Evolutionary conservation across 2,888 invertebrate genomes (phyloP).

Genomic region (Lasioglossum oenotherae): DNA sequence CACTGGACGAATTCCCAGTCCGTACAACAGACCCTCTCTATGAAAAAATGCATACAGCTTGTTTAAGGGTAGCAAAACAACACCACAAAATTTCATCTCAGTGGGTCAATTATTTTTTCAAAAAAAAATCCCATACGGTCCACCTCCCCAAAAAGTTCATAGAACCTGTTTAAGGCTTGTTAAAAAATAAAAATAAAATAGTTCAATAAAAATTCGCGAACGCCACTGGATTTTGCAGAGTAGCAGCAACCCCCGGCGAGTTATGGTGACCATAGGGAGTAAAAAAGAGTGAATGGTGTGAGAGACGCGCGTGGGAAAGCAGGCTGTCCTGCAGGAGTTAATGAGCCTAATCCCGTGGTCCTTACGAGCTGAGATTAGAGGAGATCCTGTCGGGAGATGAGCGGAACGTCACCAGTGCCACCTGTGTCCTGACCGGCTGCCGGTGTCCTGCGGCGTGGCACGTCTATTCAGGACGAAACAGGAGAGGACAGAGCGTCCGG

Average conservation of each 20-base stretch:
- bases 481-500: slow-evolving; percentile 27
- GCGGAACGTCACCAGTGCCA: slow-evolving; percentile 66
- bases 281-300: background rate
- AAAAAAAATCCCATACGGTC: background rate
- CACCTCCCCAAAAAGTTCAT: no score
- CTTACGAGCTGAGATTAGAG: slow-evolving; percentile 77
- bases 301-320: slow-evolving; percentile 58
- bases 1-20: no score
- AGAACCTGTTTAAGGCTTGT: background rate
- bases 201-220: background rate
- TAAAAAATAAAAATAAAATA: background rate
- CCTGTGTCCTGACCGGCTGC: slow-evolving; percentile 72
- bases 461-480: slow-evolving; percentile 58
- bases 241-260: background rate
- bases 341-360: slow-evolving; percentile 81
- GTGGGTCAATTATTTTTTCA: background rate
- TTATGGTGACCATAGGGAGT: background rate
- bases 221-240: background rate
- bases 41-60: background rate
- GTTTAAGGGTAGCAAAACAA: background rate
- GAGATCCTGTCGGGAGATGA: slow-evolving; percentile 68
- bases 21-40: no score
- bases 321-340: slow-evolving; percentile 75
- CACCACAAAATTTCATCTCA: background rate
- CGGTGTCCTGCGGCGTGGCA: slow-evolving; percentile 72